phyloP scores from a whole-genome alignment of 2,113 vertebrate genomes.

The Chelonoidis abingdonii region DNA sequence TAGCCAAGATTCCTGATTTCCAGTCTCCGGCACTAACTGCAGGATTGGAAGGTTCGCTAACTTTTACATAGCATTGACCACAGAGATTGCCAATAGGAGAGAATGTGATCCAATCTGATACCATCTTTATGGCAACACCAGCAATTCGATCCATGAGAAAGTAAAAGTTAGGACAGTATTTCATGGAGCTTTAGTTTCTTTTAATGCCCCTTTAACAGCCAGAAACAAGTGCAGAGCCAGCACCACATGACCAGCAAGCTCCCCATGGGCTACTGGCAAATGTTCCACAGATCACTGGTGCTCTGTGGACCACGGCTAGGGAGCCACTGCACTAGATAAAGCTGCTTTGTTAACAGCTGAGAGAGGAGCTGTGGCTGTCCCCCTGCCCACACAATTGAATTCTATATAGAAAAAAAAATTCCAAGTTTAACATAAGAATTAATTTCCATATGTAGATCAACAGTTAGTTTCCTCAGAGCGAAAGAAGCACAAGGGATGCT shows the following conservation, averaged over 20 bases:
- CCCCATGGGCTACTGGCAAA: neutral
- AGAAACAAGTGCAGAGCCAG: neutral
- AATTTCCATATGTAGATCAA: neutral
- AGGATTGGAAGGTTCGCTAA: neutral
- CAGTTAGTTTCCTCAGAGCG: neutral
- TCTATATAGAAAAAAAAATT: rapidly evolving
- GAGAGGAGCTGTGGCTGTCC: neutral
- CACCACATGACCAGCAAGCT: neutral
- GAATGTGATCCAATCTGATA: neutral
- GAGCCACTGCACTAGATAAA: rapidly evolving
- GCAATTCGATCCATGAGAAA: neutral
- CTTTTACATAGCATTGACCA: neutral
- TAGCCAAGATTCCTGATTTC: neutral
- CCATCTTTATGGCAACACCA: neutral
- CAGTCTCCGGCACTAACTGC: neutral
- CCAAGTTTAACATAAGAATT: neutral
- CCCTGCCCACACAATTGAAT: neutral
- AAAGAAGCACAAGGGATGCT: neutral
- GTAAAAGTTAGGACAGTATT: neutral
- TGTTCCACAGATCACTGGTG: neutral
- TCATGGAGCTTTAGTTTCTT: neutral
- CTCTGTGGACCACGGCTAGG: neutral
- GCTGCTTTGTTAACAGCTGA: neutral
- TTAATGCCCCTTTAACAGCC: neutral
- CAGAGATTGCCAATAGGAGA: neutral